Evolutionary conservation across 2,113 vertebrate species (phyloP), one percentile per base, ranked within the genome.

Genomic region (Willisornis vidua): DNA sequence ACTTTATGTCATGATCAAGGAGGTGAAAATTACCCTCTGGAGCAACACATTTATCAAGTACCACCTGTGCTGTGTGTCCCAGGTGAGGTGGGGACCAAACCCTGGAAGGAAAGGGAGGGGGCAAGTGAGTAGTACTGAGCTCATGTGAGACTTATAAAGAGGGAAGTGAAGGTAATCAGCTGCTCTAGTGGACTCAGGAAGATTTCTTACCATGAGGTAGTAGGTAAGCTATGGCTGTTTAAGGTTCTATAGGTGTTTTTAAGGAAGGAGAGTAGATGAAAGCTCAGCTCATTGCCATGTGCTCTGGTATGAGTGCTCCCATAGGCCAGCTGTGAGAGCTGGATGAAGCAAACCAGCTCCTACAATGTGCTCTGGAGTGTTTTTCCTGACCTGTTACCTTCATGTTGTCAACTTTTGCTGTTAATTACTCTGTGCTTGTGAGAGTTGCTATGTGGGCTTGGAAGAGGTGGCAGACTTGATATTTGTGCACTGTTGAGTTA

Each of bases 261-360:
- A 19, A 46, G 52, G 35, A 35, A 31, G 54, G 35, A 6, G 43
- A 45, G 8, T 5, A 15, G 14, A 9, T 55, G 25, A 33, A 17
- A 28, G 41, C 6, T 35, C 1, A 12, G 26, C 5, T 52, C 0
- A 0, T 37, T 31, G 4, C 11, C 1, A 0, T 0, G 1, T 61
- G 29, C 23, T 6, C 29, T 57, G 20, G 15, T 33, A 35, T 9
- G 37, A 65, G 63, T 6, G 2, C 9, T 43, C 16, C 6, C 3
- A 2, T 16, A 19, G 51, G 12, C 23, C 54, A n/a, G 8, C 35
- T 76, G 43, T 23, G 58, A 26, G n/a, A 39, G 13, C 37, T 71
- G 41, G 19, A 12, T 28, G 55, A 66, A 59, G 52, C 4, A 55
- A 46, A 18, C 1, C 55, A 62, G 51, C 9, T 49, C 6, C 31